Evolutionary conservation across 2,888 invertebrate species (phyloP).

Genomic region (Andricus curvator): DNA sequence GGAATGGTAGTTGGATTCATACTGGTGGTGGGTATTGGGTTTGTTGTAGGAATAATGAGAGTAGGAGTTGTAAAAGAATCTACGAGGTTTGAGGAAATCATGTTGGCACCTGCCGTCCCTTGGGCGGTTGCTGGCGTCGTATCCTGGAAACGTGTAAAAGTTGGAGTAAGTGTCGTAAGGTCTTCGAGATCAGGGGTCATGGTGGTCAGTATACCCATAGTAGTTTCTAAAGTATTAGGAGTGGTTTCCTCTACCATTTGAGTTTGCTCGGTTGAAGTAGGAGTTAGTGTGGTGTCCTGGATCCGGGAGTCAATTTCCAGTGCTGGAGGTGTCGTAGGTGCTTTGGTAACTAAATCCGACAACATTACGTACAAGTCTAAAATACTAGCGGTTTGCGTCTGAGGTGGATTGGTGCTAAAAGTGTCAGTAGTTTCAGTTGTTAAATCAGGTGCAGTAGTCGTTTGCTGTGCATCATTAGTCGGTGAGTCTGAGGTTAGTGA

Average conservation of each 20-base stretch:
- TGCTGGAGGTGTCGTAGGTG: conserved; percentile 29
- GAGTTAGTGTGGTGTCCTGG: conserved; percentile 52
- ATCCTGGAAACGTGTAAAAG: conserved; percentile 76
- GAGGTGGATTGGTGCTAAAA: conserved; percentile 49
- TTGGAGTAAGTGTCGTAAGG: conserved; percentile 68
- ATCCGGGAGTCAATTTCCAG: conserved; percentile 20
- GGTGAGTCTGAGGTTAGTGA: conserved; percentile 41
- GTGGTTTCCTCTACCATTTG: conserved; percentile 47
- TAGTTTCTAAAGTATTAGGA: conserved; percentile 47
- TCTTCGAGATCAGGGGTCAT: conserved; percentile 58
- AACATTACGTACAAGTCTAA: conserved; percentile 29
- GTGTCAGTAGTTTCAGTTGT: conserved; percentile 46
- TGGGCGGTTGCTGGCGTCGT: conserved; percentile 75
- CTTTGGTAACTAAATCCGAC: conserved; percentile 21
- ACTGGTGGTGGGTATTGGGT: conserved; percentile 30
- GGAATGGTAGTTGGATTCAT: conserved; percentile 9
- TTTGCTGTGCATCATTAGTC: conserved; percentile 43
- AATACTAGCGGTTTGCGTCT: conserved; percentile 41
- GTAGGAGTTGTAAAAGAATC: conserved; percentile 47
- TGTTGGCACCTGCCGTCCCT: conserved; percentile 74
- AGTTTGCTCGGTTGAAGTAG: conserved; percentile 49
- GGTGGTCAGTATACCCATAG: conserved; percentile 45
- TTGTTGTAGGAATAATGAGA: conserved; percentile 35
- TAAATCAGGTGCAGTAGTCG: conserved; percentile 51
- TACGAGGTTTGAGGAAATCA: conserved; percentile 59